A percentile compares a stretch with the other conserved stretches of the same genome.
Evolutionary conservation across 2,888 invertebrate species (phyloP).

Genomic region (Cephalotes varians): DNA sequence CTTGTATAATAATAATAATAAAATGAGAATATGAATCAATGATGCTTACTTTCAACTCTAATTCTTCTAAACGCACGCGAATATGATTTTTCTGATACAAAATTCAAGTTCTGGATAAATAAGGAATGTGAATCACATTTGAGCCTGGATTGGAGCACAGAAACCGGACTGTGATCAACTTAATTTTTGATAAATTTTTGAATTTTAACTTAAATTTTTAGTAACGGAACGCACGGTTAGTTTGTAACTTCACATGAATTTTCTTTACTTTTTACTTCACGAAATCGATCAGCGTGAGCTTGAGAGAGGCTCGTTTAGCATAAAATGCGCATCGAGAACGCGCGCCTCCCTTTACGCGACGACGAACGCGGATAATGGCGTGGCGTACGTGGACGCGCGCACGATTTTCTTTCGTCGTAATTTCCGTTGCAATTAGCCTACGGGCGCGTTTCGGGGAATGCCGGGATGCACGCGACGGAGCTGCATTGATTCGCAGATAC

Average conservation of each 20-base stretch:
- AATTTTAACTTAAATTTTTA: slow-evolving; percentile 1
- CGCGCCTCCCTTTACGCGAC: not conserved
- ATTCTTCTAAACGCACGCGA: not conserved
- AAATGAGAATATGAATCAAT: not conserved
- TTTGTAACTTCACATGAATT: not conserved
- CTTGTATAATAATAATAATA: not conserved
- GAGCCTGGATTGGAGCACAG: not conserved
- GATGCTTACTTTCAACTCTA: not conserved
- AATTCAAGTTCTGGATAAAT: not conserved
- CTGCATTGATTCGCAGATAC: slow-evolving; percentile 76
- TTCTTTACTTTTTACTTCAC: not conserved
- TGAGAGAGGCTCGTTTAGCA: not conserved
- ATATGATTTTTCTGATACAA: not conserved
- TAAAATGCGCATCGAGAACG: not conserved
- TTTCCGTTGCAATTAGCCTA: slow-evolving; percentile 62
- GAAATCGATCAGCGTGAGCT: not conserved
- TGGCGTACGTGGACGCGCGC: slow-evolving; percentile 29
- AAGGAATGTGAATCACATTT: not conserved
- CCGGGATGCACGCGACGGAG: slow-evolving; percentile 75
- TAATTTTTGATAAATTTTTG: not conserved
- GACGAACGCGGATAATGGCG: not conserved
- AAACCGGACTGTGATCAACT: not conserved
- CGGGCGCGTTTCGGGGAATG: slow-evolving; percentile 65
- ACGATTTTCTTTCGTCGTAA: slow-evolving; percentile 32
- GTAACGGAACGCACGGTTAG: not conserved